These are phyloP conservation scores for Ochotona curzoniae DNA, from an alignment of 2,113 vertebrate species.

Conservation along the genomic window DNA sequence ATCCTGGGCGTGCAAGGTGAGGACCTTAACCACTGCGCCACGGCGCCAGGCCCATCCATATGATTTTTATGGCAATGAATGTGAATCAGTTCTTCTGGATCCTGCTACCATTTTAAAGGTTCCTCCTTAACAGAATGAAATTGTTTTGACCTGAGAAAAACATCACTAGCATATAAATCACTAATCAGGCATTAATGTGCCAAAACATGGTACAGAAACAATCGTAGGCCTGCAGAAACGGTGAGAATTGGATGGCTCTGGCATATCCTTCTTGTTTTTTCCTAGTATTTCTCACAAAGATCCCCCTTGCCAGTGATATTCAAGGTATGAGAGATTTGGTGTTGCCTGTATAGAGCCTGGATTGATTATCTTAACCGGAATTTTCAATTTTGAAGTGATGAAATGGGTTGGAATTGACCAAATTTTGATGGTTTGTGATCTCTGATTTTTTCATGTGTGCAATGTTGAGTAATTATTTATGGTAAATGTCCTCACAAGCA, in stretches of 20 bases:
- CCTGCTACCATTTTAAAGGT: constrained; percentile 16
- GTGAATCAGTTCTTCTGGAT: not conserved
- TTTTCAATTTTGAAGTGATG: constrained; percentile 1
- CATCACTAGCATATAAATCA: not conserved
- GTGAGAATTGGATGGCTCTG: not conserved
- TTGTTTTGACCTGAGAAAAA: constrained; percentile 53
- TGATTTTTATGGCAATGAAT: not conserved
- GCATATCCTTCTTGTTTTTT: not conserved
- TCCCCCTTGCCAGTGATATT: not conserved
- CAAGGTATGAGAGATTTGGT: not conserved
- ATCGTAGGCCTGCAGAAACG: not conserved
- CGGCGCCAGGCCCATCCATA: not conserved
- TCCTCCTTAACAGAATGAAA: constrained; percentile 25
- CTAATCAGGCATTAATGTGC: not conserved
- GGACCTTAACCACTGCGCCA: too few species aligned
- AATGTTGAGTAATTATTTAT: not conserved
- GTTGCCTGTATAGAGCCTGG: not conserved
- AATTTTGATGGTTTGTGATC: constrained; percentile 14
- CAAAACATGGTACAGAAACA: not conserved
- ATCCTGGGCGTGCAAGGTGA: too few species aligned
- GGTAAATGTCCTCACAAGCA: not conserved
- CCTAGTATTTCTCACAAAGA: not conserved
- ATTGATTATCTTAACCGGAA: not conserved
- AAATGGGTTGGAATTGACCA: not conserved
- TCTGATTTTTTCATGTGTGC: not conserved